These are phyloP conservation scores for Scaptomyza caliginosa DNA, from an alignment of 2,888 invertebrate species.

Conservation along the genomic window DNA sequence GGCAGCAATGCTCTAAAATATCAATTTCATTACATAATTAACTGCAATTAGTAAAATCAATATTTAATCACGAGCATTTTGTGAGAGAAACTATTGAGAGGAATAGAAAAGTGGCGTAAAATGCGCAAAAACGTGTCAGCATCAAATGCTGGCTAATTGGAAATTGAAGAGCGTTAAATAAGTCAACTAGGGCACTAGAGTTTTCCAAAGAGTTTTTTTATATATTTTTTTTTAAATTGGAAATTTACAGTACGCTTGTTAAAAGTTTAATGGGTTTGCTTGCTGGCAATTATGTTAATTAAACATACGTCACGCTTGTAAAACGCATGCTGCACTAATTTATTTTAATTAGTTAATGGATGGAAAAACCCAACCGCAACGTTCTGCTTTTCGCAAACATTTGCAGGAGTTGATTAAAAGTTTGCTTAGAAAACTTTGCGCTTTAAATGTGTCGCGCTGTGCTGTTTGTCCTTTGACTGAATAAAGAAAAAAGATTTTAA, in stretches of 20 bases:
- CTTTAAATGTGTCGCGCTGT: neutral
- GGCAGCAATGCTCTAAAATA: neutral
- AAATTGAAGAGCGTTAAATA: slow-evolving; percentile 46
- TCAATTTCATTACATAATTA: neutral
- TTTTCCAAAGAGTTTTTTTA: slow-evolving; percentile 29
- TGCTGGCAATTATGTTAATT: slow-evolving; percentile 63
- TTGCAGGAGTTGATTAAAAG: neutral
- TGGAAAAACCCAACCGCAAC: slow-evolving; percentile 5
- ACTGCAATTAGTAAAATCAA: neutral
- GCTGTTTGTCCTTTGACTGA: neutral
- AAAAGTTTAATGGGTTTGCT: slow-evolving; percentile 56
- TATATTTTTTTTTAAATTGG: too few species aligned
- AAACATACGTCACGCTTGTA: slow-evolving; percentile 46
- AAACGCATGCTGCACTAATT: slow-evolving; percentile 30
- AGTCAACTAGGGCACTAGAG: slow-evolving; percentile 27
- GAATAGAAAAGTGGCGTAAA: neutral
- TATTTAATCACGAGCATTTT: neutral
- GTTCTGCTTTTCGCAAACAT: slow-evolving; percentile 9
- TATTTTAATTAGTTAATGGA: slow-evolving; percentile 50
- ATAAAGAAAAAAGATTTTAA: too few species aligned
- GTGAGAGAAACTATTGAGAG: neutral
- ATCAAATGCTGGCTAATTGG: slow-evolving; percentile 48
- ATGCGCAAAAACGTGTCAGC: slow-evolving; percentile 12
- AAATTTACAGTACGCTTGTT: slow-evolving; percentile 10
- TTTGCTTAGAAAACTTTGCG: neutral